Evolutionary conservation across 2,113 vertebrate species (phyloP).

Genomic region (Neogobius melanostomus): DNA sequence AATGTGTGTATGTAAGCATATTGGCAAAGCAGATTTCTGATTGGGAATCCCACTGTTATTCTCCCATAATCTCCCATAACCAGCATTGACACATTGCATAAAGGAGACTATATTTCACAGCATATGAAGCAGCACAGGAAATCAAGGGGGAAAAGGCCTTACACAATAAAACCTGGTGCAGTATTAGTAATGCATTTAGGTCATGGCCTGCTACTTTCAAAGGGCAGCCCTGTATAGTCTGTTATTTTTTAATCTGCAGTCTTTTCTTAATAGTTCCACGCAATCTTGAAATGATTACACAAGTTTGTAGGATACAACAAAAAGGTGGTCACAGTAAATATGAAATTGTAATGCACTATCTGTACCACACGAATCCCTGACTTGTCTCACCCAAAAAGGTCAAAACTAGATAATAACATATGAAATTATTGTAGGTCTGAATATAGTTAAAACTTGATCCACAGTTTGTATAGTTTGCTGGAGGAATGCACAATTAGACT

Average conservation of each 20-base stretch:
- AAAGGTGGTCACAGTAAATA: slow-evolving; percentile 42
- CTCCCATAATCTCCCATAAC: slow-evolving; percentile 41
- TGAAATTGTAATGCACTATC: slow-evolving; percentile 19
- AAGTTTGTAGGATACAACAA: slow-evolving; percentile 37
- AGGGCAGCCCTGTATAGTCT: slow-evolving; percentile 21
- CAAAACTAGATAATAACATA: neutral
- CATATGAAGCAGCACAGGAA: slow-evolving; percentile 22
- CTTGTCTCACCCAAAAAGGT: neutral
- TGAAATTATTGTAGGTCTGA: neutral
- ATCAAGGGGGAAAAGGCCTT: slow-evolving; percentile 36
- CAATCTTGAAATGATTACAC: slow-evolving; percentile 28
- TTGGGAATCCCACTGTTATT: slow-evolving; percentile 25
- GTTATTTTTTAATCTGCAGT: no score
- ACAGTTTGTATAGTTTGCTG: neutral
- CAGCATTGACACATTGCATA: slow-evolving; percentile 14
- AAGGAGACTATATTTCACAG: slow-evolving; percentile 32
- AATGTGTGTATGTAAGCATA: slow-evolving; percentile 47
- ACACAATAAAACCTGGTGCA: slow-evolving; percentile 30
- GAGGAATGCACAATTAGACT: neutral
- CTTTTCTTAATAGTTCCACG: neutral
- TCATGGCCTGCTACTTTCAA: slow-evolving; percentile 39
- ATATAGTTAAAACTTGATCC: neutral
- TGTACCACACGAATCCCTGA: neutral
- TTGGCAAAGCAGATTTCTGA: slow-evolving; percentile 38
- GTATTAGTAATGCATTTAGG: slow-evolving; percentile 41